Conservation (phyloP, 2,113 vertebrate species). For the Scomber colias region DNA sequence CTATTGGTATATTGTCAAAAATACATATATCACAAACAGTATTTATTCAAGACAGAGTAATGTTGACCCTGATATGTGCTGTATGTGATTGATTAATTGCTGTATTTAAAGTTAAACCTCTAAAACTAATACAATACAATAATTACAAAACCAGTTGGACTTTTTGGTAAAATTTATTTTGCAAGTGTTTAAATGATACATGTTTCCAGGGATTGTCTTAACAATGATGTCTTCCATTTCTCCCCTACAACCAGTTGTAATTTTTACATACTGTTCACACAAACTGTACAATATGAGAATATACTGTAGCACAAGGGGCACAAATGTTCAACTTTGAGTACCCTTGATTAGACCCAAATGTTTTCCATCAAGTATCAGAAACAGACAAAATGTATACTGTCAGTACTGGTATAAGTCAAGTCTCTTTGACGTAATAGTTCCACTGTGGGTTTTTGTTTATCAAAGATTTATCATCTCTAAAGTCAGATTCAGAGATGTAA, state of each 20-base stretch:
- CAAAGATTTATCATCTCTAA: constrained; percentile 44
- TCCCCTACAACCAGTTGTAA: constrained; percentile 41
- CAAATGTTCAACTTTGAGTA: constrained; percentile 58
- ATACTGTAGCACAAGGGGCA: constrained; percentile 69
- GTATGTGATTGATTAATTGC: too few relatives aligned
- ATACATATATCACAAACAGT: not conserved
- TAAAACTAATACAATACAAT: not conserved
- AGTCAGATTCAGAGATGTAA: constrained; percentile 52
- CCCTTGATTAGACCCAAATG: constrained; percentile 47
- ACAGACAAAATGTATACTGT: constrained; percentile 46
- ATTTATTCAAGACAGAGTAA: not conserved
- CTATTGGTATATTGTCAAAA: constrained; percentile 46
- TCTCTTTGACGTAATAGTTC: constrained; percentile 20
- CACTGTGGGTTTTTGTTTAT: constrained; percentile 16
- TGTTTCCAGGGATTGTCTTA: constrained; percentile 74
- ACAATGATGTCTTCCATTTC: constrained; percentile 56
- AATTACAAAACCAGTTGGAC: not conserved
- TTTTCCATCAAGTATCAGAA: constrained; percentile 51
- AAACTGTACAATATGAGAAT: constrained; percentile 76
- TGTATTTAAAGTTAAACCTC: not conserved
- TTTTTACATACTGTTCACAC: constrained; percentile 57
- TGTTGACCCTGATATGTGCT: not conserved
- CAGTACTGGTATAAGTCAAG: constrained; percentile 18
- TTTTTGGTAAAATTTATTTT: constrained; percentile 76
- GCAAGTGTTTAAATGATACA: constrained; percentile 68